Evolutionary conservation across 2,797 vertebrate genomes (phyloP), one percentile per base, ranked within the genome.

Genomic region (Gymnoscopelus microlampas): DNA sequence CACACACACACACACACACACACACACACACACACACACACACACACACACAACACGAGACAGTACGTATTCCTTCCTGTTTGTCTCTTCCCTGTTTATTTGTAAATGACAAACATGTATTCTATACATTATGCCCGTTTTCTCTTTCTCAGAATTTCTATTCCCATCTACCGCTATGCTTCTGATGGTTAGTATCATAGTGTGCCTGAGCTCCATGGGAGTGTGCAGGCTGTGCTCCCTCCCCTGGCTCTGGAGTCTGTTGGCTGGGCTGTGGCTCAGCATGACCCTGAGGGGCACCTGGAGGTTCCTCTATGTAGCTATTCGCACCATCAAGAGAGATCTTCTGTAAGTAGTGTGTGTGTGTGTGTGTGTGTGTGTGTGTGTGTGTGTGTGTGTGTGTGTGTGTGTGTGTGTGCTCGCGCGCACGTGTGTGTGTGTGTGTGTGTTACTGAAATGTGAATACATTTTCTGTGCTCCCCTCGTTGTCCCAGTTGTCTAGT

Each of bases 291-390:
- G 89, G 1, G 89, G 91, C 2, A 76, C 74, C 65, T 95, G 95
- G 94, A 90, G 82, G 68, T 95, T 93, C 71, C 75, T 96, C 68
- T 80, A 90, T 51, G 89, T 96, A 35, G 84, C 91, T 58, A 66
- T 88, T 9, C 58, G 84, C 79, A 97, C 96, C 14, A 77, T 94
- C 14, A 92, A 87, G 68, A 90, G 96, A 85, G 96, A 96, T 68
- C 66, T 96, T 2, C 86, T 87, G 96, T 95, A 69, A 95, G 94
- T 90, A 3, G n/a, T 3, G 6, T 19, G 15, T 9, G 14, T 5
- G 10, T 23, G 8, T 4, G n/a, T 55, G 2, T 19, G 48, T 39
- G 10, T 19, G 15, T 14, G 1, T 13, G 13, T 83, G 89, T 93
- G 68, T 92, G 92, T 91, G 15, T 13, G 19, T 48, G 13, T 54